Percentiles rank a stretch among this genome's conserved stretches.
These are phyloP conservation scores for Trypoxylon attenuatum DNA, from an alignment of 2,888 invertebrate species.

Conservation along the genomic window DNA sequence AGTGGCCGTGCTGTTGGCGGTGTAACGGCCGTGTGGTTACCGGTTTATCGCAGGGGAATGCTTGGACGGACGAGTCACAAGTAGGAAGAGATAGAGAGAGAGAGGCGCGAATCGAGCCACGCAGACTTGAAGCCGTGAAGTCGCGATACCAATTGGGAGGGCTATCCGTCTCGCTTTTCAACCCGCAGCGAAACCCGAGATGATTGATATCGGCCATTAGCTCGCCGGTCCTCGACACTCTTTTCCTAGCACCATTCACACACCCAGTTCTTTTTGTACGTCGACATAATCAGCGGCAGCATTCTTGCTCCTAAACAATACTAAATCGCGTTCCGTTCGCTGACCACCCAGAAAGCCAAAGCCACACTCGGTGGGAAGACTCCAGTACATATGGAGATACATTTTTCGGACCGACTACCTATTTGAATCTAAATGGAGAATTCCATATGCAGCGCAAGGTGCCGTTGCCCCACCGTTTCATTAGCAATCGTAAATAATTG, in stretches of 20 bases:
- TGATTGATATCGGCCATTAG: not conserved
- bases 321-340: not conserved
- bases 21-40: constrained; percentile 54
- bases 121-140: constrained; percentile 4
- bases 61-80: constrained; percentile 39
- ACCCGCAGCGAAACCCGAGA: not conserved
- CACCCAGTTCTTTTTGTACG: not conserved
- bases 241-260: not conserved
- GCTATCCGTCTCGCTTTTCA: too few species aligned
- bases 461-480: not conserved
- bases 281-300: not conserved
- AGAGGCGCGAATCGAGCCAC: constrained; percentile 13
- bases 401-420: too few species aligned
- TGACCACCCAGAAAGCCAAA: not conserved
- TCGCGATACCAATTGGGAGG: not conserved
- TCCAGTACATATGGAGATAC: too few species aligned
- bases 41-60: constrained; percentile 54
- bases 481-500: not conserved
- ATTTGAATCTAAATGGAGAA: not conserved
- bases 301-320: not conserved
- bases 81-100: constrained; percentile 1
- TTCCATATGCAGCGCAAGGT: too few species aligned
- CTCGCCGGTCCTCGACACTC: not conserved
- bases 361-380: too few species aligned
- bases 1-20: constrained; percentile 53